Base-by-base conservation (phyloP, 2,888 invertebrate genomes). In the Clistopyga incitator region DNA sequence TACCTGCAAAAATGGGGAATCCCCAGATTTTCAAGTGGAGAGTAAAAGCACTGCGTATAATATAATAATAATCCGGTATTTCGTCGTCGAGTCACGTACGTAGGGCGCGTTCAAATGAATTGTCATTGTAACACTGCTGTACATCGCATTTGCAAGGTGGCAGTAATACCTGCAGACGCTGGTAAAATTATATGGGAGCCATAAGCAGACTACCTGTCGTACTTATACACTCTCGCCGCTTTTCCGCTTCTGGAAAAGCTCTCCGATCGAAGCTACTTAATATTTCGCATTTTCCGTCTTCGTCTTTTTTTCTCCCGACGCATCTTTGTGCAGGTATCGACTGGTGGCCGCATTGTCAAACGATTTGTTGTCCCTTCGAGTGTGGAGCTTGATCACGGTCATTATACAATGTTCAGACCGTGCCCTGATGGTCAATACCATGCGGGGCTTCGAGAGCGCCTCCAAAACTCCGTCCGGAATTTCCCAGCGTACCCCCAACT, bases 331-430 rank as follows among this genome's bases (percentile, higher is more conserved):
- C 89, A 89, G 89, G 89, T 90, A 89, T 85, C 80, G 86, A 78
- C 89, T 88, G 90, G 90, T 89, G 87, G 89, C 85, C 18, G 74
- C 74, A 89, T 88, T 91, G 87, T 91, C 52, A 75, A 38, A 50
- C 84, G 81, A 87, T 88, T 88, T 88, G 87, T 87, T 70, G 79
- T 65, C 76, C 18, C 78, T 81, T 34, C 76, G 38, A 78, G 76
- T 79, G 64, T 68, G 71, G 56, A 81, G 83, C 61, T 78, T 75
- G 45, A 82, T 77, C 52, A 78, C 67, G 78, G 82, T 85, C 80
- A 71, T 80, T 78, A 78, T 75, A 56, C 52, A 34, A n/a, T 65
- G 25, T 50, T 25, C 71, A 47, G 71, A 64, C 59, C 74, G 13
- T 11, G 45, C 8, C 1, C n/a, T 50, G 13, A 38, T 64, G 64